These are phyloP conservation scores for Syngnathus floridae DNA, from an alignment of 2,113 vertebrate species.

Conservation along the genomic window DNA sequence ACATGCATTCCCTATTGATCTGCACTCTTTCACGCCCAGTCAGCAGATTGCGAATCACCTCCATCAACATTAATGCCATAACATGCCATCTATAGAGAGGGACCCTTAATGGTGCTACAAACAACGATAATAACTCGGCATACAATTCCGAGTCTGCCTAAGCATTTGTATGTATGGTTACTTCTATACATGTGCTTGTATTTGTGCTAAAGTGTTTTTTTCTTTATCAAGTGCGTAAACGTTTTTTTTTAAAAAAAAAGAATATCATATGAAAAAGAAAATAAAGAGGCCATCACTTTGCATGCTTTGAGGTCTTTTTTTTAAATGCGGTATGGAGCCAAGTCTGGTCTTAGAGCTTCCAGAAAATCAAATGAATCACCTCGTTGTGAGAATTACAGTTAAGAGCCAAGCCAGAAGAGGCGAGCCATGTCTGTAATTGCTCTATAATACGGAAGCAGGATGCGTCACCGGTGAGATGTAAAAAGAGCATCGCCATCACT, in stretches of 20 bases:
- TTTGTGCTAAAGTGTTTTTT: not conserved
- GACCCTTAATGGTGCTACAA: slow-evolving; percentile 38
- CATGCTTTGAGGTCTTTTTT: slow-evolving; percentile 14
- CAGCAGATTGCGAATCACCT: slow-evolving; percentile 59
- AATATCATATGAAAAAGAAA: not conserved
- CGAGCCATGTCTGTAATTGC: slow-evolving; percentile 64
- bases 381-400: slow-evolving; percentile 54
- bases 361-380: slow-evolving; percentile 60
- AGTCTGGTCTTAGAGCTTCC: slow-evolving; percentile 33
- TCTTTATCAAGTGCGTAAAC: not conserved
- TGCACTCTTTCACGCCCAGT: slow-evolving; percentile 23
- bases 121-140: slow-evolving; percentile 48
- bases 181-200: not conserved
- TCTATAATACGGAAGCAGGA: slow-evolving; percentile 60
- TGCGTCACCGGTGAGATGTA: slow-evolving; percentile 55
- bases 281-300: not conserved
- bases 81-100: slow-evolving; percentile 50
- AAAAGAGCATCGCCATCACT: slow-evolving; percentile 65
- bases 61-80: slow-evolving; percentile 61
- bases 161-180: too few species aligned
- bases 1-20: slow-evolving; percentile 56
- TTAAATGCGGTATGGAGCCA: slow-evolving; percentile 42
- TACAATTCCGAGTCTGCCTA: slow-evolving; percentile 8
- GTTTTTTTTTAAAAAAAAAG: slow-evolving; percentile 2
- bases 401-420: slow-evolving; percentile 55